Conservation (phyloP, 1,140 invertebrate species). For the Drosophila kepulauana region DNA sequence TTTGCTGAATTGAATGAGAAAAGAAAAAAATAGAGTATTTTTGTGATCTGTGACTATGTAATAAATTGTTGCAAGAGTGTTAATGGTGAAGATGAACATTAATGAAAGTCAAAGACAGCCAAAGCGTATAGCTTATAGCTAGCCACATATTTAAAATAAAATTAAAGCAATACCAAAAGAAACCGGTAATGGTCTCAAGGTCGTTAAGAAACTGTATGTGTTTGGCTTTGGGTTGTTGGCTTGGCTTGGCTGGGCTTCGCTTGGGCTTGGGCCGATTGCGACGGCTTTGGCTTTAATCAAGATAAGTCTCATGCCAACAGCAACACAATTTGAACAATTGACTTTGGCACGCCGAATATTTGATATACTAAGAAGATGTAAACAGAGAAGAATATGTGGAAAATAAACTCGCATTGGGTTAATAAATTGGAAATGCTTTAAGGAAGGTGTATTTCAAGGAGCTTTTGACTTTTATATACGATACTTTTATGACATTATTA, state of each 20-base stretch:
- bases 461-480: too few relatives aligned
- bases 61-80: conserved; percentile 19
- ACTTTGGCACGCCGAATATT: neutral
- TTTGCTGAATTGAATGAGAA: neutral
- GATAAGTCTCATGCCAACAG: conserved; percentile 60
- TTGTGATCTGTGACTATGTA: neutral
- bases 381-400: neutral
- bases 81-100: conserved; percentile 45
- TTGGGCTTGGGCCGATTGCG: conserved; percentile 53
- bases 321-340: conserved; percentile 57
- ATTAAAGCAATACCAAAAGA: conserved; percentile 46
- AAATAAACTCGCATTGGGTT: neutral
- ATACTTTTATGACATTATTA: too few relatives aligned
- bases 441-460: too few relatives aligned
- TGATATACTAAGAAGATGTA: neutral
- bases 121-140: conserved; percentile 19
- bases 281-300: conserved; percentile 51
- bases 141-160: conserved; percentile 15
- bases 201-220: conserved; percentile 59
- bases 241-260: conserved; percentile 19
- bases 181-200: conserved; percentile 80
- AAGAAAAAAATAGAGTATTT: neutral
- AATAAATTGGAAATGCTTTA: too few relatives aligned
- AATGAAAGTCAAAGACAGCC: conserved; percentile 45
- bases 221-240: conserved; percentile 1